Evolutionary conservation across 2,113 vertebrate genomes (phyloP).

Genomic region (Syrrhaptes paradoxus): DNA sequence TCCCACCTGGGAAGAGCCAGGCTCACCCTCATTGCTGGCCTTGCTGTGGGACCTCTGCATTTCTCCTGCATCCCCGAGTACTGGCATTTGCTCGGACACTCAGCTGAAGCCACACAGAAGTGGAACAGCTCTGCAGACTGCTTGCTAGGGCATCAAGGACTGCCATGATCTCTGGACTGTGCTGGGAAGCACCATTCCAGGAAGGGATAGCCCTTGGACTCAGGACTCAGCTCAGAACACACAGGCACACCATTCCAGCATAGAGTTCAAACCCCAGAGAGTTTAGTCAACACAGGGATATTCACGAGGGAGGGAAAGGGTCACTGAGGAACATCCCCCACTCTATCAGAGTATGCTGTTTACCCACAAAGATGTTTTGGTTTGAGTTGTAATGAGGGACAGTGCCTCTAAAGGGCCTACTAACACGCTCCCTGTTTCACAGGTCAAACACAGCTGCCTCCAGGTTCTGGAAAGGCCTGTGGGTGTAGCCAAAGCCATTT

Average conservation of each 20-base stretch:
- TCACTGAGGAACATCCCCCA: neutral
- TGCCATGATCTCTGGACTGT: neutral
- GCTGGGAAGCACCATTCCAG: neutral
- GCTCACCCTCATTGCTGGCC: neutral
- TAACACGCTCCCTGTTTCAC: neutral
- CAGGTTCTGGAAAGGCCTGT: neutral
- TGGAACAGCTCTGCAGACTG: neutral
- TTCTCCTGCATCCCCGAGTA: neutral
- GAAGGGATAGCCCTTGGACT: neutral
- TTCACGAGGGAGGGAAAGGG: neutral
- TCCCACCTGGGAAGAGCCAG: neutral
- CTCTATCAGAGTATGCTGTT: neutral
- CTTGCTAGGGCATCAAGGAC: neutral
- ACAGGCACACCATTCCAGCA: neutral
- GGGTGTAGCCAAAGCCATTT: neutral
- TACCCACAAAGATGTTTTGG: neutral
- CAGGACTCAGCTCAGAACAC: neutral
- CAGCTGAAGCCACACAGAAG: neutral
- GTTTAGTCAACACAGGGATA: neutral
- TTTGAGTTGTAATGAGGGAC: neutral
- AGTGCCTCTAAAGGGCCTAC: neutral
- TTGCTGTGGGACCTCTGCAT: neutral
- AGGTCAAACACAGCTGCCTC: neutral
- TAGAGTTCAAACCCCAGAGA: neutral
- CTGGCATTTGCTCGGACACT: neutral